Percentiles rank a stretch among this genome's conserved stretches.
These are phyloP conservation scores for Coregonus clupeaformis DNA, from an alignment of 2,113 vertebrate species.

Conservation along the genomic window DNA sequence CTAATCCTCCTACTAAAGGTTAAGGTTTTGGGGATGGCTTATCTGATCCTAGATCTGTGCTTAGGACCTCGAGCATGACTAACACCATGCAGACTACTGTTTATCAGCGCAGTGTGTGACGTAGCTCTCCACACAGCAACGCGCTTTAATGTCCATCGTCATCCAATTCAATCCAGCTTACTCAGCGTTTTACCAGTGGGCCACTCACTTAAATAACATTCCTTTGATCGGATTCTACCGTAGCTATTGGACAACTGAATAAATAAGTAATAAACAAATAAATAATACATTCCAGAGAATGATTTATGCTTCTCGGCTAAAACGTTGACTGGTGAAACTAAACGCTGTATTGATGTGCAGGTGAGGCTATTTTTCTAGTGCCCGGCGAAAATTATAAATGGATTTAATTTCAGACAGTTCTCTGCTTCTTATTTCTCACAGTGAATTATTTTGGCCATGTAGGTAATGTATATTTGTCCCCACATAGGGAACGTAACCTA, in stretches of 20 bases:
- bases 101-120: not conserved
- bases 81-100: not conserved
- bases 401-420: constrained; percentile 3
- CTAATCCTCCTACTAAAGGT: not conserved
- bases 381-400: constrained; percentile 13
- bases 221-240: constrained; percentile 14
- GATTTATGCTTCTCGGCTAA: constrained; percentile 33
- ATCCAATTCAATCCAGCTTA: not conserved
- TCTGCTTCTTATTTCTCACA: not conserved
- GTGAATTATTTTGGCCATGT: constrained; percentile 28
- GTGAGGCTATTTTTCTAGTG: constrained; percentile 21
- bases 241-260: constrained; percentile 10
- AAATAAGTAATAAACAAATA: constrained; percentile 40
- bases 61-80: not conserved
- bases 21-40: not conserved
- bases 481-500: not conserved
- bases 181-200: not conserved
- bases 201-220: not conserved
- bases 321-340: constrained; percentile 21
- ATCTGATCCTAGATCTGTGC: not conserved
- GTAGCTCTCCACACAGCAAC: not conserved
- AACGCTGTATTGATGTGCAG: constrained; percentile 37
- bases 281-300: constrained; percentile 38
- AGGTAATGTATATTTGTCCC: constrained; percentile 17
- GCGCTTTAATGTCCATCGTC: not conserved